Conservation (phyloP, 2,888 invertebrate species). For the Entomobrya multifasciata region DNA sequence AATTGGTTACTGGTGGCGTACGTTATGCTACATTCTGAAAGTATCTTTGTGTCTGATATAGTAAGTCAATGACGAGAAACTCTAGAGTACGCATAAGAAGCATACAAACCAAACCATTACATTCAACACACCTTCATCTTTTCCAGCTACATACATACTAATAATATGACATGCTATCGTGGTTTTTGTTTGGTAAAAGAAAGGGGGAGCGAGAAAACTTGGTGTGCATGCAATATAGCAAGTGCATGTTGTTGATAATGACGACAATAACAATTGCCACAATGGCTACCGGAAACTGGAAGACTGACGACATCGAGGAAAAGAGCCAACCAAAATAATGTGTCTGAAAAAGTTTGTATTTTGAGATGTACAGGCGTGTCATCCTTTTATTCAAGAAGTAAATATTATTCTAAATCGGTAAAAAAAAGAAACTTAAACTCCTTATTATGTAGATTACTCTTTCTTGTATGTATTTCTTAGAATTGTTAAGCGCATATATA, state of each 20-base stretch:
- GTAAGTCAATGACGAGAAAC: slow-evolving; percentile 64
- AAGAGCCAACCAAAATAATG: slow-evolving; percentile 56
- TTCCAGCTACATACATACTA: neutral
- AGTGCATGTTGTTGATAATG: slow-evolving; percentile 33
- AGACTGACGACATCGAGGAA: slow-evolving; percentile 62
- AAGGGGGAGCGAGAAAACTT: neutral
- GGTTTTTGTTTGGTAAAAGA: neutral
- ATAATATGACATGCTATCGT: neutral
- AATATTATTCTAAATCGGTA: no score
- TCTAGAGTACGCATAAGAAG: slow-evolving; percentile 30
- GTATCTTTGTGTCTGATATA: slow-evolving; percentile 13
- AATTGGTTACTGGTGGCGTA: neutral
- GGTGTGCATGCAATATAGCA: slow-evolving; percentile 16
- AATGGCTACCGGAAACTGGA: slow-evolving; percentile 74
- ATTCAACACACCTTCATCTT: neutral
- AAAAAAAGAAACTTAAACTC: slow-evolving; percentile 49
- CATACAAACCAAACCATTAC: neutral
- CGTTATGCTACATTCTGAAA: neutral
- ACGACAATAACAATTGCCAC: slow-evolving; percentile 65
- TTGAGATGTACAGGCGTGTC: slow-evolving; percentile 54
- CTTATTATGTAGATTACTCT: slow-evolving; percentile 68
- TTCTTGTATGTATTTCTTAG: slow-evolving; percentile 46
- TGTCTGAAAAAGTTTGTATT: slow-evolving; percentile 22
- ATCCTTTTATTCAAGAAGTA: neutral
- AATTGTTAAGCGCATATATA: neutral